Evolutionary conservation across 2,888 invertebrate genomes (phyloP), one percentile per base, ranked within the genome.

Genomic region (Mellilla xanthometata): DNA sequence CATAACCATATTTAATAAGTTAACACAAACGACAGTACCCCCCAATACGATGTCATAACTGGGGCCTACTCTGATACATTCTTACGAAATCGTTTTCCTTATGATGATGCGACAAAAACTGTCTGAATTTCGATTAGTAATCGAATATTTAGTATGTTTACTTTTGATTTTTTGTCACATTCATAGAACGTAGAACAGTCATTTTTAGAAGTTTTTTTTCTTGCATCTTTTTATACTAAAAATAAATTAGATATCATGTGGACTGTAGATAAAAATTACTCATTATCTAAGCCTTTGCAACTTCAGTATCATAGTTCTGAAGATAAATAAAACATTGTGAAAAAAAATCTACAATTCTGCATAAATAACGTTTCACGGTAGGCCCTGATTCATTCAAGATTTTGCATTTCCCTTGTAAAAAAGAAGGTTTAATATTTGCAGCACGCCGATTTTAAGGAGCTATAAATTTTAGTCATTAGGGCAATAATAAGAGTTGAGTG

Each of bases 381-480:
- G 49, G 12, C 10, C 49, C 33, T 13, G 45, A 50, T 56, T 56
- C 56, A 54, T 51, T 51, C 52, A 56, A 56, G 51, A 54, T 49
- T 52, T 48, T 60, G 56, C 65, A 68, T 76, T 76, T 76, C 71
- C 68, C 67, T 65, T 57, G 41, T 29, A 48, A 48, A 42, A 63
- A 72, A 71, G 65, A 66, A 73, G 71, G 63, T 71, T 84, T 81
- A 82, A 78, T 78, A 85, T 85, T 86, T 82, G 80, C 84, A 79
- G 71, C 84, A 83, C 85, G 82, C 67, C 73, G 68, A 81, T 81
- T 87, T 84, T 86, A 85, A 85, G 83, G 68, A 79, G 78, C 80
- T 73, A 87, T 89, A 89, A 87, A 87, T 87, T 85, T 85, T 81
- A 72, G 79, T 88, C 87, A 88, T 87, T 88, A 87, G 80, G 77